Conservation (phyloP, 2,888 invertebrate species). For the Tribolium freemani region DNA sequence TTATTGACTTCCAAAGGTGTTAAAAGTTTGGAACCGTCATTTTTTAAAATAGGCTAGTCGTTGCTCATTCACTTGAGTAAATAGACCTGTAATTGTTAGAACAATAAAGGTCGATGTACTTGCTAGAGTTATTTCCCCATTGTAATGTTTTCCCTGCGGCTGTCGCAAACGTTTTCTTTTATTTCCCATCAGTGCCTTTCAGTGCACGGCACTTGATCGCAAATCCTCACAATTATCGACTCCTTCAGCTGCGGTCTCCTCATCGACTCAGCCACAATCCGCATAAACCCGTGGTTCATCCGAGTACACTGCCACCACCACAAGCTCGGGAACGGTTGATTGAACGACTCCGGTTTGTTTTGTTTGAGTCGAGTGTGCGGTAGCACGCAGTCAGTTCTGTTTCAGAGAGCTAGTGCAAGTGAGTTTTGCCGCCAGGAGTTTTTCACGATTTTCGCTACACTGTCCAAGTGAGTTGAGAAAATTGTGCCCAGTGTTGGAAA, state of each 20-base stretch:
- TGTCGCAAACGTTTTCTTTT: neutral
- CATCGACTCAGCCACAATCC: neutral
- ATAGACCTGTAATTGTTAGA: neutral
- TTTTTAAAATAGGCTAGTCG: neutral
- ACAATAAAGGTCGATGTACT: neutral
- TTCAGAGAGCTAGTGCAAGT: slow-evolving; percentile 19
- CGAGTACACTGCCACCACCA: slow-evolving; percentile 42
- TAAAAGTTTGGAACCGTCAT: neutral
- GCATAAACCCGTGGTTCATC: slow-evolving; percentile 25
- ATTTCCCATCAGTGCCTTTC: neutral
- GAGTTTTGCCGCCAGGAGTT: neutral
- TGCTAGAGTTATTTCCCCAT: neutral
- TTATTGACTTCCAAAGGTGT: neutral
- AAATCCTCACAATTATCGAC: neutral
- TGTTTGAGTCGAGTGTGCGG: slow-evolving; percentile 24
- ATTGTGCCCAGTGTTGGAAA: neutral
- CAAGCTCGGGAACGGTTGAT: slow-evolving; percentile 32
- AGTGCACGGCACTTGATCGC: neutral
- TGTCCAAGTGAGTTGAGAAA: neutral
- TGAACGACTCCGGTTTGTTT: slow-evolving; percentile 35
- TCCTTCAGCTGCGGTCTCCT: neutral
- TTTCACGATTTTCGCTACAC: neutral
- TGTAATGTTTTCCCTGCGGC: neutral
- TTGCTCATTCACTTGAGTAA: neutral
- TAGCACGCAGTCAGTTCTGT: slow-evolving; percentile 37